phyloP scores from a whole-genome alignment of 2,797 vertebrate species.

The Austrolebias charrua region DNA sequence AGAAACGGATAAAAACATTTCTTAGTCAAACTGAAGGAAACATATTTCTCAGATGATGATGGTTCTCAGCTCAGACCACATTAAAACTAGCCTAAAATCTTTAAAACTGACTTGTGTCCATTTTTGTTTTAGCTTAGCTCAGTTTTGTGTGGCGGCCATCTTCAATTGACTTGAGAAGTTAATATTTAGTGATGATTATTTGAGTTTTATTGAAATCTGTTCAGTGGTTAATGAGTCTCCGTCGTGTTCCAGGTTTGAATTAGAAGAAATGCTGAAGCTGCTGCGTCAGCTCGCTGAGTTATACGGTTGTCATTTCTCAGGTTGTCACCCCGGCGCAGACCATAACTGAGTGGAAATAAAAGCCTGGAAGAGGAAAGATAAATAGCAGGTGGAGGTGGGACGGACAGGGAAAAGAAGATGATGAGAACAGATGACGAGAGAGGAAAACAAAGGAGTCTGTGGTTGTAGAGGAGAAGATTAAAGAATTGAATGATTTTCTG shows the following conservation, averaged over 20 bases:
- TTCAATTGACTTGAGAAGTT: too few species aligned
- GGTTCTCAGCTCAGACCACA: too few species aligned
- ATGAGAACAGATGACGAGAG: not conserved
- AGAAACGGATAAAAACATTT: not conserved
- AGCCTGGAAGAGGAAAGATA: not conserved
- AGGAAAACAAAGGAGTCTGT: slow-evolving; percentile 12
- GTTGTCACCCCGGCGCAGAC: slow-evolving; percentile 4
- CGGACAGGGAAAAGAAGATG: not conserved
- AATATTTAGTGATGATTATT: too few species aligned
- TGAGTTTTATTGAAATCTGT: too few species aligned
- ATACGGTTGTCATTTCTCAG: not conserved
- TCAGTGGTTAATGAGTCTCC: not conserved
- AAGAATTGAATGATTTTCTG: slow-evolving; percentile 31
- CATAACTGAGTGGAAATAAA: not conserved
- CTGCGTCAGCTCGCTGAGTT: not conserved
- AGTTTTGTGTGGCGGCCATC: too few species aligned
- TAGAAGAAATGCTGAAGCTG: not conserved
- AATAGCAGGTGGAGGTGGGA: not conserved
- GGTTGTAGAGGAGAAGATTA: slow-evolving; percentile 1
- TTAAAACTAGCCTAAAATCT: too few species aligned
- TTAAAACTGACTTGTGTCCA: too few species aligned
- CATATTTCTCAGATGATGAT: too few species aligned
- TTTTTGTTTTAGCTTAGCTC: too few species aligned
- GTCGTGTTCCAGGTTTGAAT: not conserved
- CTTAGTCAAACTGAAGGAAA: too few species aligned